Conservation (phyloP, 1,140 invertebrate species). For the Adoxophyes honmai region DNA sequence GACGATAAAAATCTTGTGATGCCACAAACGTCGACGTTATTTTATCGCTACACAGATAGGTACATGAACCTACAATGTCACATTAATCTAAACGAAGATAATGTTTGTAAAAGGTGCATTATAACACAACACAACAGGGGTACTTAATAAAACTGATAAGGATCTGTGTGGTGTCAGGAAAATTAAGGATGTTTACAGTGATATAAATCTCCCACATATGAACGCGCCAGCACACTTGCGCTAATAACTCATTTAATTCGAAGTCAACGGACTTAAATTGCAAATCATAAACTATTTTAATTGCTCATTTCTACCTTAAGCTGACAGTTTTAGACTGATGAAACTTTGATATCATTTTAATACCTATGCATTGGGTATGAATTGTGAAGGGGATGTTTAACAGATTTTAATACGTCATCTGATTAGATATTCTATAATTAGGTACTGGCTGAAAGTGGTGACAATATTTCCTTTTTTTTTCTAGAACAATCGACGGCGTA, state of each 20-base stretch:
- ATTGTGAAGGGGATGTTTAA: too few relatives aligned
- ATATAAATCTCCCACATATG: slow-evolving; percentile 11
- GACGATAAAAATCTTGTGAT: too few relatives aligned
- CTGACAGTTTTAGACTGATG: neutral
- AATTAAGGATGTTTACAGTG: slow-evolving; percentile 2
- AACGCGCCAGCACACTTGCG: slow-evolving; percentile 23
- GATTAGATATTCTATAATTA: too few relatives aligned
- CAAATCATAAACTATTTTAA: slow-evolving; percentile 2
- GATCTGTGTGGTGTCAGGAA: neutral
- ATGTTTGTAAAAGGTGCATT: too few relatives aligned
- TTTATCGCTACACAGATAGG: too few relatives aligned
- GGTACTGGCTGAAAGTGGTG: too few relatives aligned
- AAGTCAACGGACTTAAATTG: slow-evolving; percentile 2
- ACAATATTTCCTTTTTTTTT: slow-evolving; percentile 16
- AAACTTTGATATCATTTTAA: neutral
- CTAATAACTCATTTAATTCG: slow-evolving; percentile 25
- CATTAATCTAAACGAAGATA: too few relatives aligned
- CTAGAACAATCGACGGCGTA: slow-evolving; percentile 78
- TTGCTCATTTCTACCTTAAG: neutral
- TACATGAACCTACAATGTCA: too few relatives aligned
- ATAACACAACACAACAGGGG: too few relatives aligned
- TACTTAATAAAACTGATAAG: neutral
- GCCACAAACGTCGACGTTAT: too few relatives aligned
- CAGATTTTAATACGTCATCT: too few relatives aligned
- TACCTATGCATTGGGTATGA: too few relatives aligned